A percentile compares a stretch with the other conserved stretches of the same genome.
phyloP scores from a whole-genome alignment of 2,888 invertebrate species.

The Schizaphis graminum region DNA sequence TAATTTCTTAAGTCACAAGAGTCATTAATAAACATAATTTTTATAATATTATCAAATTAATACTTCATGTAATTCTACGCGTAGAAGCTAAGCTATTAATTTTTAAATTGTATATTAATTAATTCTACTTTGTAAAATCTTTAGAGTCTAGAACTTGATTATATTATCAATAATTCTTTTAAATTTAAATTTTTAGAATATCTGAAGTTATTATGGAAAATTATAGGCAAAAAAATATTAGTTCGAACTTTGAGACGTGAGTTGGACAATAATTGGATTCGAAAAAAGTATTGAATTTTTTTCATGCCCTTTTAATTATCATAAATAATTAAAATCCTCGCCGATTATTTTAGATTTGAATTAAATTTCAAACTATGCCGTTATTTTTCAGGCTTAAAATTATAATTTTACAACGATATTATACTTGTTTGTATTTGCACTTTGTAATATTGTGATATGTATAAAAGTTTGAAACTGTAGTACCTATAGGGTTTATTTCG shows the following conservation, averaged over 20 bases:
- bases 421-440: not conserved
- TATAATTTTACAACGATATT: not conserved
- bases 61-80: not conserved
- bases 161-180: not conserved
- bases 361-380: not conserved
- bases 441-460: not conserved
- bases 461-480: not conserved
- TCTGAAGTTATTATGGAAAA: not conserved
- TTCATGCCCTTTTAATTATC: not conserved
- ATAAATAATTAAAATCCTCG: not conserved
- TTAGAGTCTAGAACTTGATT: not conserved
- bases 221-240: not conserved
- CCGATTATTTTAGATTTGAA: not conserved
- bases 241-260: not conserved
- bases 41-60: not conserved
- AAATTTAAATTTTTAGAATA: not conserved
- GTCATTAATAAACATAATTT: not conserved
- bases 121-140: not conserved
- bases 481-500: not conserved
- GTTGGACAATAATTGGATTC: not conserved
- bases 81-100: not conserved
- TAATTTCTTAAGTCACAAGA: not conserved
- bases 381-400: not conserved
- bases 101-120: not conserved
- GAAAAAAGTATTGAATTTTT: not conserved